Percentiles rank a stretch among this genome's conserved stretches.
These are phyloP conservation scores for Ceratina japonica DNA, from an alignment of 1,140 invertebrate genomes.

Conservation along the genomic window DNA sequence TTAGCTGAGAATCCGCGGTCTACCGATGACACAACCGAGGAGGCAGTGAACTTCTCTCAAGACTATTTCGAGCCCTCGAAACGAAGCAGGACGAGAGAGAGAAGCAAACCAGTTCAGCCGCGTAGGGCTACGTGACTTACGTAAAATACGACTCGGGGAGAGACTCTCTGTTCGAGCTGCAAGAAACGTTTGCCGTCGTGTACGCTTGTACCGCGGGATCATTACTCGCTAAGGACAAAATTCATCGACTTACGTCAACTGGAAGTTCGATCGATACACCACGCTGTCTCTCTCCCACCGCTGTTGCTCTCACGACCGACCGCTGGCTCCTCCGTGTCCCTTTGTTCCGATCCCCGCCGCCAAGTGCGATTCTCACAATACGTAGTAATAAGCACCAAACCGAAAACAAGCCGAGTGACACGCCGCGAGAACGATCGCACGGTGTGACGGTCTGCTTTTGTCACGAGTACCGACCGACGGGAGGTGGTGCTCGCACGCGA, in stretches of 20 bases:
- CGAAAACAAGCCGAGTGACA: constrained; percentile 25
- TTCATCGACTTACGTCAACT: constrained; percentile 66
- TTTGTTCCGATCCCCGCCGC: constrained; percentile 58
- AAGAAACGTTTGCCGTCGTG: background rate
- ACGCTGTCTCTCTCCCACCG: constrained; percentile 45
- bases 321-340: constrained; percentile 28
- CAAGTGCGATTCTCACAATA: constrained; percentile 34
- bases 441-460: background rate
- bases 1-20: background rate
- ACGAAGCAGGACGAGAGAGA: constrained; percentile 4
- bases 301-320: constrained; percentile 3
- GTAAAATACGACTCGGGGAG: constrained; percentile 3
- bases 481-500: background rate
- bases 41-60: constrained; percentile 34
- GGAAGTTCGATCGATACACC: constrained; percentile 62
- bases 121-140: constrained; percentile 21
- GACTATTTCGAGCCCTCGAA: constrained; percentile 31
- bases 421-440: background rate
- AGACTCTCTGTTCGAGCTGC: background rate
- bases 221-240: constrained; percentile 38
- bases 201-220: background rate
- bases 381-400: constrained; percentile 31
- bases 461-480: background rate
- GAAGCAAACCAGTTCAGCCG: constrained; percentile 31
- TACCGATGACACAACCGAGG: constrained; percentile 23